Evolutionary conservation across 2,797 vertebrate genomes (phyloP), one percentile per base, ranked within the genome.

Genomic region (Yasuhikotakia modesta): DNA sequence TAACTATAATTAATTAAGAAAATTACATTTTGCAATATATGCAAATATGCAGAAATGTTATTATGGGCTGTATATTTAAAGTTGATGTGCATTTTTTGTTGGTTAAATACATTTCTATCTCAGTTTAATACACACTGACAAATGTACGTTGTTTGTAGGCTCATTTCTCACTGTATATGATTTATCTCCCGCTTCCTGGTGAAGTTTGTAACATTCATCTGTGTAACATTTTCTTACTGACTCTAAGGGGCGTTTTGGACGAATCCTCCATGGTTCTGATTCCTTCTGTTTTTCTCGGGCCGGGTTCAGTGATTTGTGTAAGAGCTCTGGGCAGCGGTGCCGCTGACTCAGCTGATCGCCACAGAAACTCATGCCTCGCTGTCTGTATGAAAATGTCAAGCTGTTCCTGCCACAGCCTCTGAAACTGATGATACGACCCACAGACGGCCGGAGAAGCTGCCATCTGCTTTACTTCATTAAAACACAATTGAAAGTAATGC

Each of bases 311-410:
- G 45, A 58, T 72, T 73, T 65, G 32, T 65, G 27, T 64, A n/a
- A 46, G 50, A 76, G 65, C 68, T 35, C 35, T n/a, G 50, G 68
- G 73, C 67, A 22, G 2, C 8, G 58, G 35, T 27, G 73, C 57
- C 64, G 65, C 73, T 81, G 75, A 78, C 27, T 81, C 80, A 81
- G 80, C 75, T 45, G 22, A 69, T 71, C 45, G 5, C 68, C 45
- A 68, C 74, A 61, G 63, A 78, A 70, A 63, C 69, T 63, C 50
- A 22, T 71, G 79, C 74, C 52, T 73, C 60, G 17, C 74, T 63
- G 61, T 73, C 55, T 81, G 80, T 68, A 77, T 81, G 74, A 64
- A 73, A 73, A 81, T 78, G 80, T 53, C 63, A 81, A 78, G 79
- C 80, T 78, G 80, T 73, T 78, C 69, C 53, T 66, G 30, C 80